Conservation (phyloP, 2,113 vertebrate genomes). For the Ia io region DNA sequence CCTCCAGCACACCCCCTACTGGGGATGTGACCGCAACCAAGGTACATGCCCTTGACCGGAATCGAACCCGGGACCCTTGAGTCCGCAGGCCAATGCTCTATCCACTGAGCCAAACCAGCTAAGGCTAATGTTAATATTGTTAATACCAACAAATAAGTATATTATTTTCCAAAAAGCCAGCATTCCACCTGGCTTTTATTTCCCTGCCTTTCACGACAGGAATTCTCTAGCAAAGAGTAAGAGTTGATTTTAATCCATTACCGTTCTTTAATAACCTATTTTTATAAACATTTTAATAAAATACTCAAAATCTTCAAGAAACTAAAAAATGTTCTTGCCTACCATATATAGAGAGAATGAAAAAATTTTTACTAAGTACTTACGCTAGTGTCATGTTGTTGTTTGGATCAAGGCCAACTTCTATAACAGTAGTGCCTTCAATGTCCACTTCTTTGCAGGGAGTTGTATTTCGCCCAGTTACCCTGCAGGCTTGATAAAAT, state of each 20-base stretch:
- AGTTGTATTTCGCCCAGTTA: slow-evolving; percentile 97
- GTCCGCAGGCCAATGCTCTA: no score
- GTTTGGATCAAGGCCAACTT: slow-evolving; percentile 94
- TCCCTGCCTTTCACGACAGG: not conserved
- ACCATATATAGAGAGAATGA: not conserved
- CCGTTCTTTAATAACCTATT: slow-evolving; percentile 5
- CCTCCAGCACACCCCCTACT: no score
- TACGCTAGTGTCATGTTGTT: slow-evolving; percentile 97
- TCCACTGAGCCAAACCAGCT: no score
- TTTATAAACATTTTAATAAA: slow-evolving; percentile 42
- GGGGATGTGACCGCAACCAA: no score
- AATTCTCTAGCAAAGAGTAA: not conserved
- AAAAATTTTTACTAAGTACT: slow-evolving; percentile 83
- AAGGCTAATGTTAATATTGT: slow-evolving; percentile 35
- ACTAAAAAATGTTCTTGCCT: not conserved
- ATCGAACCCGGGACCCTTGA: no score
- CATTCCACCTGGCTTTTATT: slow-evolving; percentile 26
- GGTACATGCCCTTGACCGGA: no score
- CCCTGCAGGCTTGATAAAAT: slow-evolving; percentile 98
- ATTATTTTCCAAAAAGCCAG: slow-evolving; percentile 4
- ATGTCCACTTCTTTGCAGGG: slow-evolving; percentile 98
- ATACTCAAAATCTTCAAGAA: slow-evolving; percentile 5
- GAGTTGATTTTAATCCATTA: slow-evolving; percentile 35
- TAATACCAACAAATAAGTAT: slow-evolving; percentile 1
- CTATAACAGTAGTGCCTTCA: slow-evolving; percentile 97